Conservation (phyloP, 2,888 invertebrate species). For the Callinectes sapidus region DNA sequence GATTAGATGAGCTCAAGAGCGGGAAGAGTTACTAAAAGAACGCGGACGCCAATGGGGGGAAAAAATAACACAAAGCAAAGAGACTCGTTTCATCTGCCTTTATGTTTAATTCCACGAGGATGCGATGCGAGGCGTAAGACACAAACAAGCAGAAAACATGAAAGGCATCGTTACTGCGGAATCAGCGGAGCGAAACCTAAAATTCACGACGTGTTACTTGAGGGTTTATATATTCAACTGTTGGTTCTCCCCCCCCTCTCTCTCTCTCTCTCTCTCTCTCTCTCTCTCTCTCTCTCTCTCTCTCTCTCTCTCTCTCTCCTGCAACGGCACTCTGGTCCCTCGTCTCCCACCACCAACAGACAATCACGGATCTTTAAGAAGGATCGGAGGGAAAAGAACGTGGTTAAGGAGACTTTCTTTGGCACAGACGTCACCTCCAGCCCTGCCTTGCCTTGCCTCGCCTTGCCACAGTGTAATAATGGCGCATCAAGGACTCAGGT, state of each 20-base stretch:
- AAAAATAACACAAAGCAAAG: too few relatives aligned
- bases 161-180: background rate
- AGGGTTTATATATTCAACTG: background rate
- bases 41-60: too few relatives aligned
- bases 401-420: background rate
- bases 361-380: background rate
- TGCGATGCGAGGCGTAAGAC: background rate
- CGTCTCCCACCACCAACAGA: too few relatives aligned
- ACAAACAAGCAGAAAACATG: background rate
- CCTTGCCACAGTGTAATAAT: background rate
- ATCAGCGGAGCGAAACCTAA: conserved; percentile 18
- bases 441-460: background rate
- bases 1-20: background rate
- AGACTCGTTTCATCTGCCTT: background rate
- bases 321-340: background rate
- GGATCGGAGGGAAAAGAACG: background rate
- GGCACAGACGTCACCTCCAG: background rate
- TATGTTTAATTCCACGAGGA: background rate
- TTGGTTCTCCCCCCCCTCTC: background rate
- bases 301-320: background rate
- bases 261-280: too few relatives aligned
- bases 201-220: background rate
- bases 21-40: too few relatives aligned
- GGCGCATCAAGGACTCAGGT: background rate
- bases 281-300: too few relatives aligned